These are phyloP conservation scores for Vipera latastei DNA, from an alignment of 2,797 vertebrate genomes.

Conservation along the genomic window DNA sequence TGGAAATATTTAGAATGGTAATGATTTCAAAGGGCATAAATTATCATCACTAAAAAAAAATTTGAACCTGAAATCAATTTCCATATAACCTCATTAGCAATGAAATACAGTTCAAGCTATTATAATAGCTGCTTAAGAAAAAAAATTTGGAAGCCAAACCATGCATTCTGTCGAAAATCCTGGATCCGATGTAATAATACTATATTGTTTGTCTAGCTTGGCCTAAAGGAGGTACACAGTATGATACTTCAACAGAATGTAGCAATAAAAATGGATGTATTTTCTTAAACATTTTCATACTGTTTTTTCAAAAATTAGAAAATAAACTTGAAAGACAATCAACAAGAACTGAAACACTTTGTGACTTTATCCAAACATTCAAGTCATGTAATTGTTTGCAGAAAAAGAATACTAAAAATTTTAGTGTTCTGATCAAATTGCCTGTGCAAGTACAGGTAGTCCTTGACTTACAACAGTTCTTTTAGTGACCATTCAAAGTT, in stretches of 20 bases:
- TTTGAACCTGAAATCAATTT: not conserved
- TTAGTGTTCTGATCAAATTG: not conserved
- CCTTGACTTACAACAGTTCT: no score
- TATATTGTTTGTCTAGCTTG: not conserved
- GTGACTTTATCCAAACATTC: slow-evolving; percentile 10
- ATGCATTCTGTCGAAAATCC: not conserved
- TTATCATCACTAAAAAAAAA: not conserved
- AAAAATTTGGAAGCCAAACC: not conserved
- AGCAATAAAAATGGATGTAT: not conserved
- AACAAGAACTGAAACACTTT: slow-evolving; percentile 1
- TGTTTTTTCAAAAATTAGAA: slow-evolving; percentile 6
- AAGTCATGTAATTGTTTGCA: not conserved
- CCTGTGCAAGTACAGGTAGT: not conserved
- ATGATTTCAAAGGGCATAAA: not conserved
- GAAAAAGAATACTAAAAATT: not conserved
- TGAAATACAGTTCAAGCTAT: not conserved
- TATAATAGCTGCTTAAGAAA: not conserved
- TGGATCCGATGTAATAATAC: not conserved
- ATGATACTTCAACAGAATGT: not conserved
- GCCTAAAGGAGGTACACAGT: not conserved
- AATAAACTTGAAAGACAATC: slow-evolving; percentile 8
- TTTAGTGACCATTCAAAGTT: no score
- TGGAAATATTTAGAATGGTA: not conserved
- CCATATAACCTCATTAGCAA: not conserved
- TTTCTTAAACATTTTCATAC: slow-evolving; percentile 2